Evolutionary conservation across 1,140 invertebrate genomes (phyloP), one percentile per base, ranked within the genome.

Genomic region (Drosophila micromelanica): DNA sequence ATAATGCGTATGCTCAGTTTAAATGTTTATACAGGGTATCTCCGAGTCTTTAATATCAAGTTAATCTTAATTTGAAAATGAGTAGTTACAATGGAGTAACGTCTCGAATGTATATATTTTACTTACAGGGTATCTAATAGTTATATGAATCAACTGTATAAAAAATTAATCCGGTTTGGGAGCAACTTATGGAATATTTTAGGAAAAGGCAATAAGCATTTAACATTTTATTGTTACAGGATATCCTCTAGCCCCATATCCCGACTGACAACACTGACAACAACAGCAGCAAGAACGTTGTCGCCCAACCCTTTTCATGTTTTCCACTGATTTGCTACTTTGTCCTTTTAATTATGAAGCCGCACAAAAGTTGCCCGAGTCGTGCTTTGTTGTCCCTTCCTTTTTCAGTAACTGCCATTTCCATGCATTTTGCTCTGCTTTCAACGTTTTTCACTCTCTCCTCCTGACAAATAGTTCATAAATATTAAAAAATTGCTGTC

Each of bases 281-380:
- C 62, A 67, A 65, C 57, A 67, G 30, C 23, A 32, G 12, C 40
- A 43, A 15, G n/a, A 15, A 32, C 48, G 35, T 49, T 42, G 70
- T 38, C 17, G 49, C 42, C 54, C 49, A 42, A 63, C 67, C 76
- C 67, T 69, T 85, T 86, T 80, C 52, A 70, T 86, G 77, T 75
- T 86, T 70, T 87, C 69, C 75, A 70, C 74, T 87, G 82, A 86
- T 81, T 85, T 81, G 81, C 81, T 70, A 86, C 82, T 87, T 86
- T 81, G 82, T 87, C 78, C 81, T 87, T 87, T 86, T 86, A 86
- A 87, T 86, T 86, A 86, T 86, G 82, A 78, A 67, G 75, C 75
- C 78, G 78, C 67, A 70, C 49, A 59, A 73, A 65, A 69, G 59
- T 63, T 73, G 59, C 45, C 57, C 17, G 27, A 7, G 15, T n/a